Evolutionary conservation across 2,113 vertebrate species (phyloP), one percentile per base, ranked within the genome.

Genomic region (Eulemur macaco): DNA sequence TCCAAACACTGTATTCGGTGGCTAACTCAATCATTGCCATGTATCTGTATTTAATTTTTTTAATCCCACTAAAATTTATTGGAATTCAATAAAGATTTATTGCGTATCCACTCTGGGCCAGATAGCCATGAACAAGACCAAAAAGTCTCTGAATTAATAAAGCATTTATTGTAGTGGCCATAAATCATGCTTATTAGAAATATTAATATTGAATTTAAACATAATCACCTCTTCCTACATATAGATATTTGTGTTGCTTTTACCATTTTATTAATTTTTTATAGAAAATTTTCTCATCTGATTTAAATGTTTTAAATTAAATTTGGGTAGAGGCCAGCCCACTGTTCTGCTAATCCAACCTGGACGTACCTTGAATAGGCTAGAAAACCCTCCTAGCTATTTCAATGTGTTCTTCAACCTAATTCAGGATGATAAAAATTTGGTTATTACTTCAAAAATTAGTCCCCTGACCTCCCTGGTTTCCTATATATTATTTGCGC

Each of bases 131-230:
- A 83, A 54, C 7, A 77, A 69, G 42, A 63, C 29, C n/a, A 31
- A 96, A 94, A 91, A 52, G 31, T 76, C 50, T 91, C 69, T 94
- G 47, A 64, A 34, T 69, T 83, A 92, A 83, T 77, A 84, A 85
- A 89, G 31, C 23, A 56, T 89, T 93, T 60, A 63, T 45, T 93
- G 23, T 34, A 73, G 12, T 45, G 71, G 71, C 52, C 64, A 77
- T 27, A 69, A 78, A 29, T 77, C 21, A 71, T 52, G 27, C 63
- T 96, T 56, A 45, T 58, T 78, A 64, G 12, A 39, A n/a, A 85
- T 71, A 21, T 60, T 90, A 86, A 91, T 50, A 83, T 17, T 68
- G 42, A 63, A 82, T 87, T 87, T 91, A 91, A 96, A 82, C 5
- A 20, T 27, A 86, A 86, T 94, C 50, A 76, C 37, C 37, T 81